Evolutionary conservation across 2,888 invertebrate genomes (phyloP).

Genomic region (Miltochrista miniata): DNA sequence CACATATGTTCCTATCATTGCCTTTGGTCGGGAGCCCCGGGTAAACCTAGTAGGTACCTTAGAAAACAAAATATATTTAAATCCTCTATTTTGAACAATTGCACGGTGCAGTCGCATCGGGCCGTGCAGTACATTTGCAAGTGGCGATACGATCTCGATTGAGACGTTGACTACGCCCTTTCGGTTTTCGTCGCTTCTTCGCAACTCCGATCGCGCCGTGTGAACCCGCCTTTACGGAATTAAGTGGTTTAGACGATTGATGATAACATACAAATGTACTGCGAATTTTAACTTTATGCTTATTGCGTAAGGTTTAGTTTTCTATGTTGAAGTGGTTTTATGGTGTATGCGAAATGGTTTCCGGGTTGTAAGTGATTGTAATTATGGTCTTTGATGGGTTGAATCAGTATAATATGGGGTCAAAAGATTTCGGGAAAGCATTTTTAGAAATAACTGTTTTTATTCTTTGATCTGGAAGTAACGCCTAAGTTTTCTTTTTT

Average conservation of each 20-base stretch:
- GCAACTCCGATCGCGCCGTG: slow-evolving; percentile 22
- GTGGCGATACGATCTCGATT: slow-evolving; percentile 44
- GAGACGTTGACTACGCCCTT: slow-evolving; percentile 39
- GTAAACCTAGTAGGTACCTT: no score
- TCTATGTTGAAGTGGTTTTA: slow-evolving; percentile 3
- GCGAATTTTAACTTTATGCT: slow-evolving; percentile 25
- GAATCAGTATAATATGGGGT: neutral
- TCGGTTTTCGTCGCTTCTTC: slow-evolving; percentile 29
- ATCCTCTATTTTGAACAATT: slow-evolving; percentile 12
- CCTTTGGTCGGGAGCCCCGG: no score
- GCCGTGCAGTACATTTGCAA: slow-evolving; percentile 31
- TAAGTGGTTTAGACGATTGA: slow-evolving; percentile 38
- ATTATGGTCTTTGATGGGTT: slow-evolving; percentile 19
- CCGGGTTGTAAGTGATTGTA: slow-evolving; percentile 29
- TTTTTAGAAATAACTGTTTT: no score
- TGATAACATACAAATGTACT: slow-evolving; percentile 21
- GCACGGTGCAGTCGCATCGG: slow-evolving; percentile 21
- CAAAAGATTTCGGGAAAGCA: neutral
- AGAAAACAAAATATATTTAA: no score
- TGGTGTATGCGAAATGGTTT: slow-evolving; percentile 19
- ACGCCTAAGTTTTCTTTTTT: no score
- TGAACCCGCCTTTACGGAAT: slow-evolving; percentile 40
- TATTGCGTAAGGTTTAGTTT: slow-evolving; percentile 10
- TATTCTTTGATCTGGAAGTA: no score
- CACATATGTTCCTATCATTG: no score